A percentile compares a stretch with the other conserved stretches of the same genome.
Evolutionary conservation across 2,797 vertebrate species (phyloP).

Genomic region (Gymnocypris eckloni): DNA sequence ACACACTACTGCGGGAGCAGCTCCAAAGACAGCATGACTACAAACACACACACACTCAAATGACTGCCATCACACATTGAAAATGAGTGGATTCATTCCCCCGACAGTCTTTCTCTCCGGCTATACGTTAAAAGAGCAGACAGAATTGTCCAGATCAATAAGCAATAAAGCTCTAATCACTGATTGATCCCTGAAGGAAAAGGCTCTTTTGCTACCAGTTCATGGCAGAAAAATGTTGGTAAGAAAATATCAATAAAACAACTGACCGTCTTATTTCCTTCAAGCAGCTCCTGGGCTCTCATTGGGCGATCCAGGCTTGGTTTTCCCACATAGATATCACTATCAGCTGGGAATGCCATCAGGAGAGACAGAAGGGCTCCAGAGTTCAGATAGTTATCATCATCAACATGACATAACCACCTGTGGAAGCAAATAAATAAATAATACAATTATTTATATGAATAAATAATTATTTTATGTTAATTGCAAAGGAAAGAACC

Average conservation of each 20-base stretch:
- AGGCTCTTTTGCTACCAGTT: not conserved
- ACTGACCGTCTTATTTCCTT: conserved; percentile 83
- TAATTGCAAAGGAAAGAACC: no score
- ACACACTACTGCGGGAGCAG: conserved; percentile 3
- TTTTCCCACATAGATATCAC: conserved; percentile 87
- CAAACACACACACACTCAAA: not conserved
- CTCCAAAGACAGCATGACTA: not conserved
- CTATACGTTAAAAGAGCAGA: not conserved
- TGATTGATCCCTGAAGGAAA: conserved; percentile 53
- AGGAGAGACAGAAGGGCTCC: conserved; percentile 82
- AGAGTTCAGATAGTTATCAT: conserved; percentile 91
- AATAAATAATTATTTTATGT: no score
- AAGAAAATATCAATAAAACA: not conserved
- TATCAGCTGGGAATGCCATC: conserved; percentile 70
- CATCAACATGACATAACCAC: conserved; percentile 95
- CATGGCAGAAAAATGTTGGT: not conserved
- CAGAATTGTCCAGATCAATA: conserved; percentile 55
- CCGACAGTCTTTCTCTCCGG: not conserved
- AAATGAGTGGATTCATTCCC: not conserved
- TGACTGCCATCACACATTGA: not conserved
- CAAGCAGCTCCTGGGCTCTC: conserved; percentile 78
- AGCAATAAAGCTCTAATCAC: conserved; percentile 62
- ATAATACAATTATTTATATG: not conserved
- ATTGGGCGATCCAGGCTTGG: conserved; percentile 91
- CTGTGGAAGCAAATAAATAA: conserved; percentile 52